These are phyloP conservation scores for Maniola hyperantus DNA, from an alignment of 2,888 invertebrate genomes.

Conservation along the genomic window DNA sequence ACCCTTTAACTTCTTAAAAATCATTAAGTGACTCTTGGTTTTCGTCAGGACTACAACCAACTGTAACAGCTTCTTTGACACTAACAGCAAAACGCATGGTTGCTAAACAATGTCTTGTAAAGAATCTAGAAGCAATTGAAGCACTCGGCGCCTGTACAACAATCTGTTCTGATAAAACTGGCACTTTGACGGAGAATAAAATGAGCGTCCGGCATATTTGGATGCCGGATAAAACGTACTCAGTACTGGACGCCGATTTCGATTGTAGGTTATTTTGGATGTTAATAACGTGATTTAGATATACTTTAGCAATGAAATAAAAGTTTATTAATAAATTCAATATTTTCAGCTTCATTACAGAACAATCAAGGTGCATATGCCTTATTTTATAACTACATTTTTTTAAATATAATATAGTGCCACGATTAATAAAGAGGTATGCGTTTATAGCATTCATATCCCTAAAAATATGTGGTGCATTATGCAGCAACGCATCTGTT, in stretches of 20 bases:
- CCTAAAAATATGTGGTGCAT: conserved; percentile 93
- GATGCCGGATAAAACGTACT: conserved; percentile 94
- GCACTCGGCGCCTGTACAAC: conserved; percentile 98
- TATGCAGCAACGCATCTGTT: conserved; percentile 98
- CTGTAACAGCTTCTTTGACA: conserved; percentile 98
- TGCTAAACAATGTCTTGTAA: conserved; percentile 98
- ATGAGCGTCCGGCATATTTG: conserved; percentile 99
- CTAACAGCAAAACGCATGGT: conserved; percentile 99
- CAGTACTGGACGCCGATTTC: conserved; percentile 87
- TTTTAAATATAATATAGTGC: too few relatives aligned
- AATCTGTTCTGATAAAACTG: conserved; percentile 99
- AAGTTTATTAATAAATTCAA: conserved; percentile 21
- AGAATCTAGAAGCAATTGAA: conserved; percentile 99
- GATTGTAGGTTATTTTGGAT: conserved; percentile 44
- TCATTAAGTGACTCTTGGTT: not conserved
- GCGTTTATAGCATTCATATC: conserved; percentile 85
- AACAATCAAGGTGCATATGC: conserved; percentile 52
- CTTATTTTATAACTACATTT: not conserved
- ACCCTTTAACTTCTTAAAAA: too few relatives aligned
- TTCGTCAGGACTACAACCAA: conserved; percentile 91
- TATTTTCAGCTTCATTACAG: conserved; percentile 54
- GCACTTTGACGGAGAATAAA: conserved; percentile 98
- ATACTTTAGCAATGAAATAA: not conserved
- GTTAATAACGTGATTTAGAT: not conserved
- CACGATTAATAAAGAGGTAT: not conserved